Percentiles rank a stretch among this genome's conserved stretches.
Conservation (phyloP, 1,140 invertebrate species). For the Ceratosolen solmsi region DNA sequence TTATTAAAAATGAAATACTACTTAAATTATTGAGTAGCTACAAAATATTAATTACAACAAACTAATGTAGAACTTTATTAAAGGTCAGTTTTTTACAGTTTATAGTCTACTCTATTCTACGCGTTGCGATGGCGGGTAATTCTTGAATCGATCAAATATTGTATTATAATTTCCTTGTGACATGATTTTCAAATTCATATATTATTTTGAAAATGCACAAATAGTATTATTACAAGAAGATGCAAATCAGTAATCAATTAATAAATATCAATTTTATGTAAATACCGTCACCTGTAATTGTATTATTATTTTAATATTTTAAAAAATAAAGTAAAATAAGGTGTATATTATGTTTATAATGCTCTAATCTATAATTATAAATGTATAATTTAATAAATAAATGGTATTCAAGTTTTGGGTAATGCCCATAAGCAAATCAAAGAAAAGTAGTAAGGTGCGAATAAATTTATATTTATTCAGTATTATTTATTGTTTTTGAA, state of each 20-base stretch:
- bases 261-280: background rate
- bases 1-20: too few relatives aligned
- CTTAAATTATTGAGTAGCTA: too few relatives aligned
- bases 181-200: background rate
- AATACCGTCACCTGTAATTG: background rate
- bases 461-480: constrained; percentile 44
- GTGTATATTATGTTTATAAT: background rate
- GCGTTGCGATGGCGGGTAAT: constrained; percentile 50
- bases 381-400: constrained; percentile 20
- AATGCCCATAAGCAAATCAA: constrained; percentile 69
- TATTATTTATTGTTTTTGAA: background rate
- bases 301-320: background rate
- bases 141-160: constrained; percentile 52
- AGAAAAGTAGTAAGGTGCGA: constrained; percentile 60
- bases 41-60: too few relatives aligned
- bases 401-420: constrained; percentile 51
- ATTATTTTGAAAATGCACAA: constrained; percentile 14
- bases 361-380: background rate
- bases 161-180: constrained; percentile 27
- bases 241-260: background rate
- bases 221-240: background rate
- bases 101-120: background rate
- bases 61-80: background rate
- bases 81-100: too few relatives aligned
- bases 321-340: background rate